Conservation (phyloP, 2,797 vertebrate genomes). For the Labroides dimidiatus region DNA sequence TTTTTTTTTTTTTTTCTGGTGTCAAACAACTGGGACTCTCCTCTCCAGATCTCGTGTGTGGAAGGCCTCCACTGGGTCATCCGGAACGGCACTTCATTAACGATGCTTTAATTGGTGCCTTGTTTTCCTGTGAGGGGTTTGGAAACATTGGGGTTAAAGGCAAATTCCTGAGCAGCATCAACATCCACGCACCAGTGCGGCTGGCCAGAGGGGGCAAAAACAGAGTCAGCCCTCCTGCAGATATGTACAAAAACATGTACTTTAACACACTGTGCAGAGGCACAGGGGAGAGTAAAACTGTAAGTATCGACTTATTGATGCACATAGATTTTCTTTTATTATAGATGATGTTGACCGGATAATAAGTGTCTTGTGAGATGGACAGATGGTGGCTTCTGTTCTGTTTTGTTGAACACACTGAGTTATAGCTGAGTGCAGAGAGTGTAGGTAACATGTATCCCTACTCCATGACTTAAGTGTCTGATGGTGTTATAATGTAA, state of each 20-base stretch:
- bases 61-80: conserved; percentile 37
- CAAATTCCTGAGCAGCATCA: conserved; percentile 49
- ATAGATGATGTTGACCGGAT: conserved; percentile 1
- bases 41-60: conserved; percentile 14
- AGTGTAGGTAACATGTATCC: too few relatives aligned
- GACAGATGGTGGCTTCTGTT: conserved; percentile 14
- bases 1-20: conserved; percentile 30
- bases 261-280: neutral
- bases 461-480: too few relatives aligned
- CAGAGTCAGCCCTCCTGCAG: conserved; percentile 11
- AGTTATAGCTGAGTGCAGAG: too few relatives aligned
- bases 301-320: neutral
- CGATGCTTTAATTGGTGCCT: conserved; percentile 53
- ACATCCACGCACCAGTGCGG: conserved; percentile 33
- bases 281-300: neutral
- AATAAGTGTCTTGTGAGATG: conserved; percentile 12
- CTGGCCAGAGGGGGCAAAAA: conserved; percentile 4
- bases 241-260: neutral
- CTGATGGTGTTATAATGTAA: too few relatives aligned
- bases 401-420: too few relatives aligned
- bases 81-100: conserved; percentile 49
- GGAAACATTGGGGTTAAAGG: conserved; percentile 59
- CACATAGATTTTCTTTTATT: conserved; percentile 11
- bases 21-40: conserved; percentile 16
- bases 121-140: conserved; percentile 52